These are phyloP conservation scores for Clarias laeviceps DNA, from an alignment of 2,797 vertebrate species.

Conservation along the genomic window DNA sequence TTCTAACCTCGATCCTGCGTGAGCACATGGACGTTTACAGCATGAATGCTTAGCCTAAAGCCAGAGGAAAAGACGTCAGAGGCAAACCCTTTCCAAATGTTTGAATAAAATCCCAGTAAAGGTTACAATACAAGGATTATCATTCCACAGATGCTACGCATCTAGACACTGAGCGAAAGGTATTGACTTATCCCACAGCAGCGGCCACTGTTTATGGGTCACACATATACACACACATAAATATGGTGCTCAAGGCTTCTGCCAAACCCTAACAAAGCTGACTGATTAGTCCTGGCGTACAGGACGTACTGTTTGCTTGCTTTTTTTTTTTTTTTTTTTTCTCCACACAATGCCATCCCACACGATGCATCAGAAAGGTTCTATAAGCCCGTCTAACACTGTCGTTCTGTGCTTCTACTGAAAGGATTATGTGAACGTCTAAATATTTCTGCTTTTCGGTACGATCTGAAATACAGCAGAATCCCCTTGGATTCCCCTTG, in stretches of 20 bases:
- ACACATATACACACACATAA: slow-evolving; percentile 49
- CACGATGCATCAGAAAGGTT: slow-evolving; percentile 29
- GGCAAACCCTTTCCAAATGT: slow-evolving; percentile 35
- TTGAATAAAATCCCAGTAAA: slow-evolving; percentile 38
- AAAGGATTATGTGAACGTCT: slow-evolving; percentile 49
- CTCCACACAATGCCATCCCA: slow-evolving; percentile 38
- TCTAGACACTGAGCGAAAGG: slow-evolving; percentile 23
- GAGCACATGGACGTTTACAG: slow-evolving; percentile 16
- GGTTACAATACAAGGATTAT: slow-evolving; percentile 46
- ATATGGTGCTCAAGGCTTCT: slow-evolving; percentile 36
- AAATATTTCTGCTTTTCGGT: slow-evolving; percentile 43
- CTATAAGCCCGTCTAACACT: slow-evolving; percentile 14
- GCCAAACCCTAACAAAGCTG: slow-evolving; percentile 39
- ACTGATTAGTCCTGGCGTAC: slow-evolving; percentile 54
- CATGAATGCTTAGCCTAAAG: slow-evolving; percentile 15
- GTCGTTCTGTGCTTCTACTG: neutral
- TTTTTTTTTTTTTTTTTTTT: neutral
- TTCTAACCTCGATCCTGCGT: neutral
- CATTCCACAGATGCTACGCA: slow-evolving; percentile 40
- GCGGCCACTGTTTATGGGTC: slow-evolving; percentile 45
- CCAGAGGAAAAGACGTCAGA: slow-evolving; percentile 32
- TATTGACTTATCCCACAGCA: slow-evolving; percentile 31
- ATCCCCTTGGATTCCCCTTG: slow-evolving; percentile 38
- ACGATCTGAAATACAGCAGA: slow-evolving; percentile 6
- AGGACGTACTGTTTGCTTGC: slow-evolving; percentile 33